phyloP scores from a whole-genome alignment of 92 coral and sea anemone genomes.

The Actinostola sp. region DNA sequence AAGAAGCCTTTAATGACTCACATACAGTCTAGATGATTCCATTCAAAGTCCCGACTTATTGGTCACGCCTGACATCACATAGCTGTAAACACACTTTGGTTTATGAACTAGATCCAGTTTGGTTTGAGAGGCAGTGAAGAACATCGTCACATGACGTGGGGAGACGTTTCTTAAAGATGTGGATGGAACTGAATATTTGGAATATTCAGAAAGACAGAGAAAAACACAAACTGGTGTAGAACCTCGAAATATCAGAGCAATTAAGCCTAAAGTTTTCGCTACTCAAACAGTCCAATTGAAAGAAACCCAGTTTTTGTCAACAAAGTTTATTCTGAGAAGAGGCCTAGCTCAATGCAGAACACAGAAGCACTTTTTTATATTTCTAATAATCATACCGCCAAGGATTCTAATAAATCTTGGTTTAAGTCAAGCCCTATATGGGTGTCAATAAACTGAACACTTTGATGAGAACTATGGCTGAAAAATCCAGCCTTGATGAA shows the following conservation, averaged over 20 bases:
- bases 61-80: too few relatives aligned
- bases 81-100: conserved; percentile 55
- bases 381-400: conserved; percentile 39
- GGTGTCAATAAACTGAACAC: conserved; percentile 30
- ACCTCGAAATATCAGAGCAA: conserved; percentile 46
- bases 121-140: conserved; percentile 64
- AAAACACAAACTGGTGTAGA: conserved; percentile 48
- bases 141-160: conserved; percentile 63
- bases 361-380: conserved; percentile 40
- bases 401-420: conserved; percentile 43
- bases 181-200: conserved; percentile 47
- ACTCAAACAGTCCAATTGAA: conserved; percentile 28
- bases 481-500: conserved; percentile 20
- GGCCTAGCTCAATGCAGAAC: conserved; percentile 43
- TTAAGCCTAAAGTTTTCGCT: conserved; percentile 51
- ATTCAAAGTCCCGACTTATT: too few relatives aligned
- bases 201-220: conserved; percentile 52
- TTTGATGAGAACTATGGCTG: conserved; percentile 33
- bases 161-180: conserved; percentile 40
- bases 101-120: conserved; percentile 43
- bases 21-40: too few relatives aligned
- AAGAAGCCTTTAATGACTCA: too few relatives aligned
- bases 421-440: conserved; percentile 20
- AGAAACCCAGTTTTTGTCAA: conserved; percentile 52
- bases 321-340: conserved; percentile 51